phyloP scores from a whole-genome alignment of 1,140 invertebrate species.

The Propsilocerus akamusi region DNA sequence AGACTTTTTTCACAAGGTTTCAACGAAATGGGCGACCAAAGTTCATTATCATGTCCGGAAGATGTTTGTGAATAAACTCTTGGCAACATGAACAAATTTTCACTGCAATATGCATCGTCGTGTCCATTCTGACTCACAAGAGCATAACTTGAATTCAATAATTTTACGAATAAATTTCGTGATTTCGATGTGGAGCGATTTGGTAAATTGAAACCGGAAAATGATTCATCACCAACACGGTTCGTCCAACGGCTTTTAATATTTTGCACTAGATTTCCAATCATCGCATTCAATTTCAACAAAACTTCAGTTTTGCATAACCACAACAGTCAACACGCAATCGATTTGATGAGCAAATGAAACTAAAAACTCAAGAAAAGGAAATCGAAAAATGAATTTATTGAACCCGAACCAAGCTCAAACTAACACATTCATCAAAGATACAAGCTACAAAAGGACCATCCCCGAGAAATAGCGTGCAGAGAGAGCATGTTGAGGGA shows the following conservation, averaged over 20 bases:
- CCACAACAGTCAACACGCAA: too few relatives aligned
- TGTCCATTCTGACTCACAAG: background rate
- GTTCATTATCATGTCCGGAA: slow-evolving; percentile 6
- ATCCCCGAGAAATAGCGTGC: too few relatives aligned
- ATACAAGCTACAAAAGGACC: too few relatives aligned
- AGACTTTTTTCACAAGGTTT: background rate
- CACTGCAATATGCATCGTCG: background rate
- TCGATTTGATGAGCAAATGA: too few relatives aligned
- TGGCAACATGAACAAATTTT: slow-evolving; percentile 9
- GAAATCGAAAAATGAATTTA: too few relatives aligned
- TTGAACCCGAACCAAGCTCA: too few relatives aligned
- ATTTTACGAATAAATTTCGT: background rate
- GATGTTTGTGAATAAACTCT: slow-evolving; percentile 9
- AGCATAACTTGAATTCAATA: background rate
- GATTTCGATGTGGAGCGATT: background rate
- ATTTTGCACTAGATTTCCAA: background rate
- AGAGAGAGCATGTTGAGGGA: too few relatives aligned
- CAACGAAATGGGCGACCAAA: background rate
- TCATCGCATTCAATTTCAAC: too few relatives aligned
- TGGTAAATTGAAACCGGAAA: background rate
- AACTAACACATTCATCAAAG: too few relatives aligned
- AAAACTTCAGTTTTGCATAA: too few relatives aligned
- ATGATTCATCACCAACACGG: background rate
- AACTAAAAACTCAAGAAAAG: too few relatives aligned
- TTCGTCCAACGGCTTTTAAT: background rate